phyloP scores from a whole-genome alignment of 2,113 vertebrate genomes.

The Ariopsis seemanni region DNA sequence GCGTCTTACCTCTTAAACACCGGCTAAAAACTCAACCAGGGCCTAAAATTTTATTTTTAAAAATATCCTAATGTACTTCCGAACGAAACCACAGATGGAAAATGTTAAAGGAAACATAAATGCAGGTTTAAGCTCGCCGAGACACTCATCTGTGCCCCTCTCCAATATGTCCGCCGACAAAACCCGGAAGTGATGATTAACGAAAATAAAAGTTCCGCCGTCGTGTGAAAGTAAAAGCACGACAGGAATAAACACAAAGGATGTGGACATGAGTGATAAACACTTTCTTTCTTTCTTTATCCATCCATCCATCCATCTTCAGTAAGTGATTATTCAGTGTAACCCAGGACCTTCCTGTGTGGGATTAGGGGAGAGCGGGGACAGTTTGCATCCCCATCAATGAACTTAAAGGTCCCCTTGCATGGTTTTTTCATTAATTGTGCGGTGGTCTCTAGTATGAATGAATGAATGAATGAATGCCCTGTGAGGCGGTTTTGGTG shows the following conservation, averaged over 20 bases:
- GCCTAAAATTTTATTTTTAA: neutral
- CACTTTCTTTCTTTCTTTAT: neutral
- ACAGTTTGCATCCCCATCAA: no score
- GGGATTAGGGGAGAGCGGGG: no score
- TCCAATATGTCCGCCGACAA: conserved; percentile 38
- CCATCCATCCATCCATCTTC: neutral
- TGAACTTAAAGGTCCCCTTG: no score
- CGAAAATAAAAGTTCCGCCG: conserved; percentile 30
- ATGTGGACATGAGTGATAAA: neutral
- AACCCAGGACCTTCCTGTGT: neutral
- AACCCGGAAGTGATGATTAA: conserved; percentile 45
- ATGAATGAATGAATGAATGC: no score
- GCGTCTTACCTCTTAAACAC: conserved; percentile 45
- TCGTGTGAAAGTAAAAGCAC: conserved; percentile 36
- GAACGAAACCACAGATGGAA: conserved; percentile 9
- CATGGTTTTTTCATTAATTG: no score
- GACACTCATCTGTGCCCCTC: conserved; percentile 43
- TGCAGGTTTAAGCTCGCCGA: conserved; percentile 24
- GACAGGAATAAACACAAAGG: neutral
- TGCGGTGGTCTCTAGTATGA: no score
- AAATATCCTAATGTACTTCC: neutral
- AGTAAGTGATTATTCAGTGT: neutral
- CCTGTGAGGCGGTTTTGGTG: no score
- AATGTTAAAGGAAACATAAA: conserved; percentile 33
- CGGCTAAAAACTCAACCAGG: conserved; percentile 26